Evolutionary conservation across 2,113 vertebrate species (phyloP).

Genomic region (Lanius collurio): DNA sequence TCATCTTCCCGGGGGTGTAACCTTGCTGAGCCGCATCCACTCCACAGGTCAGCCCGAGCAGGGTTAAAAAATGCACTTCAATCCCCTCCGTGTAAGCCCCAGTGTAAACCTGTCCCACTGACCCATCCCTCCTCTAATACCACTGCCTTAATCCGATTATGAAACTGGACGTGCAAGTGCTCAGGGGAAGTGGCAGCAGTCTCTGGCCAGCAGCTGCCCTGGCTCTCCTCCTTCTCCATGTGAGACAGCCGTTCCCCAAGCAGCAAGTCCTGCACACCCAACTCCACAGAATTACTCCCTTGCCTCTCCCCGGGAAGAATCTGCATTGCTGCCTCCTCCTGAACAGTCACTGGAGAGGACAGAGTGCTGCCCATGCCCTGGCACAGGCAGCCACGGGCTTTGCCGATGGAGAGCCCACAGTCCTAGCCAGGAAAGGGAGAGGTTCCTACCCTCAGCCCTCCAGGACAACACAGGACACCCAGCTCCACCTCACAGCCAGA

Average conservation of each 20-base stretch:
- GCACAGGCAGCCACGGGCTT: neutral
- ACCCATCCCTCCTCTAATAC: conserved; percentile 68
- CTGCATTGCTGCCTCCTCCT: neutral
- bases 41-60: neutral
- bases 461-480: neutral
- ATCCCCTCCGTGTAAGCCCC: conserved; percentile 45
- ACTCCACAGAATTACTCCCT: neutral
- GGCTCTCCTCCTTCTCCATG: neutral
- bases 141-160: conserved; percentile 68
- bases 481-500: neutral
- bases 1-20: neutral
- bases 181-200: conserved; percentile 39
- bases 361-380: neutral
- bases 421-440: neutral
- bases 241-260: accelerated
- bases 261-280: neutral
- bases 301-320: accelerated
- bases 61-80: conserved; percentile 61
- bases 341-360: neutral
- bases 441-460: neutral
- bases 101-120: conserved; percentile 69
- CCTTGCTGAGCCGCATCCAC: neutral
- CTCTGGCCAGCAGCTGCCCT: conserved; percentile 25
- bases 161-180: conserved; percentile 67
- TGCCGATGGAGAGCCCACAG: neutral